phyloP scores from a whole-genome alignment of 2,113 vertebrate species.

The Oncorhynchus nerka region DNA sequence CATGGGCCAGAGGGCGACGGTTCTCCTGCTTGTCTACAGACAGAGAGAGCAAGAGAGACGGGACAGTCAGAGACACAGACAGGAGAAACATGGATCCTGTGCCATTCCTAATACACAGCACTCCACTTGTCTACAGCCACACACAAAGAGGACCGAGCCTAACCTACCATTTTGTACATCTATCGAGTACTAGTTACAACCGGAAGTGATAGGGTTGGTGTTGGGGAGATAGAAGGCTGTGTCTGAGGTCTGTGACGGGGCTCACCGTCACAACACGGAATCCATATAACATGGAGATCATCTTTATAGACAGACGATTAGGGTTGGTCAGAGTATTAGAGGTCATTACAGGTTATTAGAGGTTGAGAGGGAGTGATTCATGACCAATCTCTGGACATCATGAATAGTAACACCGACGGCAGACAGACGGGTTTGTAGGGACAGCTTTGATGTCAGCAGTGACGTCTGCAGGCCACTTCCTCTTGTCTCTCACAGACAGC shows the following conservation, averaged over 20 bases:
- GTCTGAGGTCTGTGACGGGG: not conserved
- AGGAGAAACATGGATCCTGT: not conserved
- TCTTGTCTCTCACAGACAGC: slow-evolving; percentile 18
- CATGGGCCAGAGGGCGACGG: slow-evolving; percentile 83
- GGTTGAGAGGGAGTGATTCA: not conserved
- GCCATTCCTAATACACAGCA: not conserved
- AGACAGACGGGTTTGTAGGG: not conserved
- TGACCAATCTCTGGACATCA: not conserved
- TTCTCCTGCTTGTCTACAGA: slow-evolving; percentile 79
- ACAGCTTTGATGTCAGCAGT: slow-evolving; percentile 36
- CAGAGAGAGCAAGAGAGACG: not conserved
- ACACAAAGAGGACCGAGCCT: not conserved
- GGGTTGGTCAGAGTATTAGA: not conserved
- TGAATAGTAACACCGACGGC: not conserved
- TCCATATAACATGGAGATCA: no score
- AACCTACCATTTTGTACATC: no score
- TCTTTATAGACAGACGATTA: no score
- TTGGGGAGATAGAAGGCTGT: not conserved
- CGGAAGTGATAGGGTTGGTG: no score
- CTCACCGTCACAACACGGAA: not conserved
- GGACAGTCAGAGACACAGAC: not conserved
- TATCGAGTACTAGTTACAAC: no score
- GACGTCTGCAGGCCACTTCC: slow-evolving; percentile 30
- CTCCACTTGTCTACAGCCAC: not conserved
- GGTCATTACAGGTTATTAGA: not conserved